Evolutionary conservation across 1,140 invertebrate species (phyloP).

Genomic region (Dendrolimus punctatus): DNA sequence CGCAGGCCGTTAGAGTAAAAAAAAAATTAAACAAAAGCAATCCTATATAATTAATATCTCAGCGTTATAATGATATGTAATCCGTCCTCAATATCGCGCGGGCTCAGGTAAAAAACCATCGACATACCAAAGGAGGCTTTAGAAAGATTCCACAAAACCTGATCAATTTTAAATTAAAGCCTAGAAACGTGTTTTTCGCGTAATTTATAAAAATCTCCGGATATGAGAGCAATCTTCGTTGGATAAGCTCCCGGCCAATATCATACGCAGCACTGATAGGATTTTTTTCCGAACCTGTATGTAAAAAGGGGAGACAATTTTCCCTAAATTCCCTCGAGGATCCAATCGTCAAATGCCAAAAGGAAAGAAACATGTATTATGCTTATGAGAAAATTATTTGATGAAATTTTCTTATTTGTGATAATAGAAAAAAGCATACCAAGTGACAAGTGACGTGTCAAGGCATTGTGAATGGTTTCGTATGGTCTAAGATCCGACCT

Average conservation of each 20-base stretch:
- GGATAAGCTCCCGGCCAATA: constrained; percentile 45
- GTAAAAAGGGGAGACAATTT: constrained; percentile 11
- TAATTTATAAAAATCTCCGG: constrained; percentile 70
- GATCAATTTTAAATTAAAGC: constrained; percentile 72
- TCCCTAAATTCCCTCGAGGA: constrained; percentile 12
- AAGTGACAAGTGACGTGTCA: too few species aligned
- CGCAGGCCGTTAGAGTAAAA: not conserved
- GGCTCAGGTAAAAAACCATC: constrained; percentile 37
- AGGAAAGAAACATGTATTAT: not conserved
- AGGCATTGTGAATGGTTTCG: too few species aligned
- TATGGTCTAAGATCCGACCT: too few species aligned
- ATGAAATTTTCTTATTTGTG: constrained; percentile 3
- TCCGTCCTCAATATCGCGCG: constrained; percentile 26
- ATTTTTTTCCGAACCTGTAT: constrained; percentile 31
- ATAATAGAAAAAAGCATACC: too few species aligned
- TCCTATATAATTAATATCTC: constrained; percentile 50
- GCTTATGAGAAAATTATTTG: not conserved
- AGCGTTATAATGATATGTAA: constrained; percentile 29
- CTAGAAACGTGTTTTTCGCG: constrained; percentile 70
- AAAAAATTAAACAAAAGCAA: constrained; percentile 18
- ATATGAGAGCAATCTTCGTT: constrained; percentile 64
- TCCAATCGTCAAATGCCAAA: constrained; percentile 10
- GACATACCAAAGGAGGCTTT: constrained; percentile 52
- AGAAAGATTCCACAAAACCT: constrained; percentile 60
- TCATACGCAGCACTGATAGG: constrained; percentile 37